Conservation (phyloP, 2,888 invertebrate species). For the Drosophila fungiperda region DNA sequence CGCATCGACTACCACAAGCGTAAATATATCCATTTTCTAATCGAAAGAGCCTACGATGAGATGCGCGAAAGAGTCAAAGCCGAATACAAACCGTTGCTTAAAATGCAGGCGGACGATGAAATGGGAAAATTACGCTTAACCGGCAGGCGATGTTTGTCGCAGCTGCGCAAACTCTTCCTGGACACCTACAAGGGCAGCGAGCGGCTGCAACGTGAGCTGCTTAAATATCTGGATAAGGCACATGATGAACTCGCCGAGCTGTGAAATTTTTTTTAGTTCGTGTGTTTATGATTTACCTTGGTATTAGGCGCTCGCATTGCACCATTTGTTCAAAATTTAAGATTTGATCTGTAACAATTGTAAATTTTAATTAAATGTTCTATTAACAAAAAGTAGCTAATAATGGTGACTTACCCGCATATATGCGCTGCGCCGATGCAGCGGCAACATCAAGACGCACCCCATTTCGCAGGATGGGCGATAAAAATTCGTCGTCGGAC, state of each 20-base stretch:
- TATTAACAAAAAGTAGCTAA: background rate
- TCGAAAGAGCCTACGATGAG: slow-evolving; percentile 52
- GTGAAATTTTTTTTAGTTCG: slow-evolving; percentile 2
- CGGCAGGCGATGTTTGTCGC: slow-evolving; percentile 65
- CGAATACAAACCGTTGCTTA: slow-evolving; percentile 57
- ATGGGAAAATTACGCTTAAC: slow-evolving; percentile 59
- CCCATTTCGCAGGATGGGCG: slow-evolving; percentile 73
- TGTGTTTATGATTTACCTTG: slow-evolving; percentile 62
- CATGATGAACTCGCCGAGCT: slow-evolving; percentile 46
- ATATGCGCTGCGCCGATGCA: slow-evolving; percentile 69
- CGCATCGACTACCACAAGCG: slow-evolving; percentile 40
- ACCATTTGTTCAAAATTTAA: slow-evolving; percentile 76
- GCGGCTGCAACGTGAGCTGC: slow-evolving; percentile 17
- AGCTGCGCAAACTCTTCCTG: slow-evolving; percentile 70
- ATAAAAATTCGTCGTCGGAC: slow-evolving; percentile 70
- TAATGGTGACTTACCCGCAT: slow-evolving; percentile 67
- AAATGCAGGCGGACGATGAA: slow-evolving; percentile 56
- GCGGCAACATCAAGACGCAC: slow-evolving; percentile 78
- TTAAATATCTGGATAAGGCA: slow-evolving; percentile 51
- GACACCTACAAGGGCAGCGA: slow-evolving; percentile 50
- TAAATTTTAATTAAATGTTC: background rate
- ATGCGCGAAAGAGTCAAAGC: slow-evolving; percentile 49
- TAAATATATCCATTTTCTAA: slow-evolving; percentile 35
- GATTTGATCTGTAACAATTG: slow-evolving; percentile 75
- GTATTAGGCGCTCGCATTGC: slow-evolving; percentile 74